Evolutionary conservation across 2,797 vertebrate species (phyloP).

Genomic region (Alca torda): DNA sequence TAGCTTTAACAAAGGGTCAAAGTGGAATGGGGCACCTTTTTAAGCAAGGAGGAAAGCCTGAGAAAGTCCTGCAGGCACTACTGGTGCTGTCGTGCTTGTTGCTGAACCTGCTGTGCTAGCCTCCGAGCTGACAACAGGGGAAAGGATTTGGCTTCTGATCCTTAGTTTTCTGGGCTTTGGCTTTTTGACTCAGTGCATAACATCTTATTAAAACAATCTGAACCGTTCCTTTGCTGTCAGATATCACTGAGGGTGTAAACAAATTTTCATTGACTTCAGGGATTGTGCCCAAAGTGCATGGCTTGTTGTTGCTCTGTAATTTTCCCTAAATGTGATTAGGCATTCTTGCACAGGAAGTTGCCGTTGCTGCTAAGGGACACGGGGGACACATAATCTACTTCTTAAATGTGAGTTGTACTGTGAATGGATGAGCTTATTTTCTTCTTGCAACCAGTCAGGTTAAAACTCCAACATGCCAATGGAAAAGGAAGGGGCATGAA

Average conservation of each 20-base stretch:
- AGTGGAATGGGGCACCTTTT: background rate
- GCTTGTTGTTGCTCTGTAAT: background rate
- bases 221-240: background rate
- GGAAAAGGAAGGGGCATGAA: background rate
- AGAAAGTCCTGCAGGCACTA: background rate
- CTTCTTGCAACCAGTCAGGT: background rate
- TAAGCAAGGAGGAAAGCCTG: accelerated
- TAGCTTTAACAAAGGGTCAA: background rate
- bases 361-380: background rate
- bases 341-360: background rate
- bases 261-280: background rate
- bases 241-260: background rate
- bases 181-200: background rate
- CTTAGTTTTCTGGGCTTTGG: background rate
- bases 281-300: background rate
- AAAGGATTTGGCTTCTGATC: background rate
- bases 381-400: background rate
- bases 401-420: background rate
- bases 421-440: background rate
- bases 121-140: background rate
- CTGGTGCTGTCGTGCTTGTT: background rate
- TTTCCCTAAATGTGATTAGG: background rate
- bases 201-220: background rate
- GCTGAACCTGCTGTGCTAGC: background rate
- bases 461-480: background rate